Evolutionary conservation across 23 tunicate genomes (phyloP), one percentile per base, ranked within the genome.

Genomic region (Diplosoma virens): DNA sequence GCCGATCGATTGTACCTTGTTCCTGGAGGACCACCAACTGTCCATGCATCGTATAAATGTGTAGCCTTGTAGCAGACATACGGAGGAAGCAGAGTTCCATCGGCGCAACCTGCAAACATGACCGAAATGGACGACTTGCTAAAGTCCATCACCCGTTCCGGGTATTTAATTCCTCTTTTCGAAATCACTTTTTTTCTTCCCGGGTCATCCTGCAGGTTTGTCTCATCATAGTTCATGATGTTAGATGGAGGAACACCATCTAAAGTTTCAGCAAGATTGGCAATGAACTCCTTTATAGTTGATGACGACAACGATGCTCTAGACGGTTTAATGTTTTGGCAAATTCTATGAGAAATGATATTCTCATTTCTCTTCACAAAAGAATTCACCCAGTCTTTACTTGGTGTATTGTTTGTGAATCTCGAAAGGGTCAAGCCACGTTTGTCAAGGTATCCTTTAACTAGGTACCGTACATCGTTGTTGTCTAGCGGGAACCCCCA

Each of bases 171-270:
- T 24, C 30, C 72, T 23, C 16, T 58, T 29, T 53, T 52, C 32
- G 56, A 5, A 18, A 50, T 9, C 16, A 47, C 58, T 14, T 30
- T 48, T 32, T 58, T 74, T 27, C 34, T 74, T 50, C 79, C 79
- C 5, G 79, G 79, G 34, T 74, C 79, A 27, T 58, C 79, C 3
- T 72, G 6, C 33, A 74, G 56, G 58, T 74, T 74, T 25, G 69
- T 74, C 29, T 74, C 79, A 74, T 74, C 72, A 24, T 20, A 74
- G 56, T 58, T 58, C 16, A 53, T 21, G 14, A 74, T 58, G 21
- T 48, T 48, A 16, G 24, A 31, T 6, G 79, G 33, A 22, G 69
- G 69, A 56, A 56, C 24, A 16, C 63, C 63, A 14, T 16, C 21
- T 22, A 56, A 11, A 20, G 6, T 56, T 56, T 56, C n/a, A n/a